A percentile compares a stretch with the other conserved stretches of the same genome.
Evolutionary conservation across 2,113 vertebrate species (phyloP).

Genomic region (Orthonyx spaldingii): DNA sequence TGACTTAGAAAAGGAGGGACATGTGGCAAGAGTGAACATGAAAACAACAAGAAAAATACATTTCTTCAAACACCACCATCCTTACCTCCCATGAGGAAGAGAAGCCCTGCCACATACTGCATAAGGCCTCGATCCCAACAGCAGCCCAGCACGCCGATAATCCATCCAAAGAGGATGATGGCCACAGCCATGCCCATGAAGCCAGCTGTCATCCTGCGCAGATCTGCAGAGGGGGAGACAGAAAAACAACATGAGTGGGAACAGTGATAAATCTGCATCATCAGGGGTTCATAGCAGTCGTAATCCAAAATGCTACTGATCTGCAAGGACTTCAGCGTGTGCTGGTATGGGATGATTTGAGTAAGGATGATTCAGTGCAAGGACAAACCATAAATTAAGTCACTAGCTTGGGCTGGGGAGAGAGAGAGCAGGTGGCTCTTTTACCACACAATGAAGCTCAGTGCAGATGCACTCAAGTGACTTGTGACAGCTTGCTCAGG

Average conservation of each 20-base stretch:
- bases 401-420: not conserved
- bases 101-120: constrained; percentile 97
- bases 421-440: not conserved
- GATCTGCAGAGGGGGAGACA: constrained; percentile 72
- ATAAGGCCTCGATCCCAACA: constrained; percentile 98
- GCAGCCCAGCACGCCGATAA: constrained; percentile 92
- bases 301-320: not conserved
- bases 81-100: constrained; percentile 99
- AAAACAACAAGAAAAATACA: not conserved
- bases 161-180: constrained; percentile 97
- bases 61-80: not conserved
- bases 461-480: not conserved
- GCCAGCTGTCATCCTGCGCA: constrained; percentile 95
- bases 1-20: not conserved
- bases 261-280: not conserved
- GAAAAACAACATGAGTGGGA: not conserved
- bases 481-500: not conserved
- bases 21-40: not conserved
- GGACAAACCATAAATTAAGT: not conserved
- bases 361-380: not conserved
- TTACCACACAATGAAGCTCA: not conserved
- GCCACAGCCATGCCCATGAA: constrained; percentile 99
- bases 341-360: not conserved
- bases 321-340: not conserved
- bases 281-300: not conserved